Conservation (phyloP, 2,113 vertebrate genomes). For the Poeciliopsis retropinna region DNA sequence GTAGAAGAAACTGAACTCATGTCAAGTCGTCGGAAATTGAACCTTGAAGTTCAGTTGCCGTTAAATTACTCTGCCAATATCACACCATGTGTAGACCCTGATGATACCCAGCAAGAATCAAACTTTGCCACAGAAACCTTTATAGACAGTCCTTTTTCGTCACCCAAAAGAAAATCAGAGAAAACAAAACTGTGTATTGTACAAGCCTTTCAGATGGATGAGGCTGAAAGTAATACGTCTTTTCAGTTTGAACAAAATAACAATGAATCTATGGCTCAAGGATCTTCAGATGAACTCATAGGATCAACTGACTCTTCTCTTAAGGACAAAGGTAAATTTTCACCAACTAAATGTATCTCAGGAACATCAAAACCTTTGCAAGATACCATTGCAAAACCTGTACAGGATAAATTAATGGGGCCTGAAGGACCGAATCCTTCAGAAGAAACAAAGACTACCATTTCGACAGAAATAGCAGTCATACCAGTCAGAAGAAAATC, state of each 20-base stretch:
- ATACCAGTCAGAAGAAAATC: constrained; percentile 11
- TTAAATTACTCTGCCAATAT: neutral
- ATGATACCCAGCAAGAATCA: constrained; percentile 9
- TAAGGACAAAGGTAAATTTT: constrained; percentile 5
- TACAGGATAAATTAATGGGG: neutral
- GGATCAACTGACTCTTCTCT: neutral
- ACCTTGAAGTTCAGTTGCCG: constrained; percentile 6
- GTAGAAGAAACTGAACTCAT: constrained; percentile 13
- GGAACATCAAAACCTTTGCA: neutral
- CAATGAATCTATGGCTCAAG: neutral
- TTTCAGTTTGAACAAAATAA: neutral
- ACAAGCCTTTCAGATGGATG: constrained; percentile 2
- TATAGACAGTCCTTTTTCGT: constrained; percentile 8
- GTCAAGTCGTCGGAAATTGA: constrained; percentile 16
- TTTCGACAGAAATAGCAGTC: neutral
- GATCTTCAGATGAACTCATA: neutral
- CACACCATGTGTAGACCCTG: neutral
- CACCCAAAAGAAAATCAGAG: constrained; percentile 52
- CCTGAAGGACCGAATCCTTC: neutral
- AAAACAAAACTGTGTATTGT: neutral
- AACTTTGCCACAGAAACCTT: neutral
- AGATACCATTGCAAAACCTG: neutral
- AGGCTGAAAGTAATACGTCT: neutral
- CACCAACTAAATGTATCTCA: constrained; percentile 20
- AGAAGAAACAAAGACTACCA: neutral